Base-by-base conservation (phyloP, 1,140 invertebrate species). In the Euura lappo region DNA sequence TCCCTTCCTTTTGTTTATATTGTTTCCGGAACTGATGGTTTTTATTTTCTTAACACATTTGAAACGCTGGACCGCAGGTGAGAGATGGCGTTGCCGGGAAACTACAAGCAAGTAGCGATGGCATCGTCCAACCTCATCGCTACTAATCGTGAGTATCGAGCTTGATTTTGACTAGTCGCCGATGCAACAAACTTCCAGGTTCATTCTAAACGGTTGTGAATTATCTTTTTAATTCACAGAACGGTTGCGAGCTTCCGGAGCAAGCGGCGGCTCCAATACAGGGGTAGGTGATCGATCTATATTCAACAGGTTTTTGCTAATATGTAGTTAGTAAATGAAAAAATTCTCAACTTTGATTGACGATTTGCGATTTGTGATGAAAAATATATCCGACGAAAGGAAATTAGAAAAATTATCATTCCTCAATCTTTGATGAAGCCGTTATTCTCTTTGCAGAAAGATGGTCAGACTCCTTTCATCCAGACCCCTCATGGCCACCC, bases 401-500 rank as follows among this genome's bases (percentile, higher is more conserved):
- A 72, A 51, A 64, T 70, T 69, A 65, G 45, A 74, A 70, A 7
- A 4, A 60, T 44, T 44, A 28, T 5, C 51, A 74, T 72, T 43
- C 13, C 69, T 7, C 45, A 72, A 77, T 71, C 47, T 69, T 72
- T 75, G 76, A 46, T 76, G 68, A 66, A 75, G 75, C 70, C 28
- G 28, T 28, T 28, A 28, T 28, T 28, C 28, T 71, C 76, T 77
- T 86, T 88, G 45, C 80, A 92, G 90, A 93, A 93, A 88, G 92
- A 91, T 82, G 75, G 85, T 0, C 85, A 84, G 75, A 95, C 92
- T 84, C 97, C 97, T 51, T 99, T 99, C 86, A 89, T 96, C 51
- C 92, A 93, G 78, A 95, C 95, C 69, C 90, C 93, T 72, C 96
- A 97, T 91, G 96, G 96, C 42, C 96, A 98, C 89, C 95, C 97